Percentiles rank a stretch among this genome's conserved stretches.
Conservation (phyloP, 1,140 invertebrate species). For the Anoplophora glabripennis region DNA sequence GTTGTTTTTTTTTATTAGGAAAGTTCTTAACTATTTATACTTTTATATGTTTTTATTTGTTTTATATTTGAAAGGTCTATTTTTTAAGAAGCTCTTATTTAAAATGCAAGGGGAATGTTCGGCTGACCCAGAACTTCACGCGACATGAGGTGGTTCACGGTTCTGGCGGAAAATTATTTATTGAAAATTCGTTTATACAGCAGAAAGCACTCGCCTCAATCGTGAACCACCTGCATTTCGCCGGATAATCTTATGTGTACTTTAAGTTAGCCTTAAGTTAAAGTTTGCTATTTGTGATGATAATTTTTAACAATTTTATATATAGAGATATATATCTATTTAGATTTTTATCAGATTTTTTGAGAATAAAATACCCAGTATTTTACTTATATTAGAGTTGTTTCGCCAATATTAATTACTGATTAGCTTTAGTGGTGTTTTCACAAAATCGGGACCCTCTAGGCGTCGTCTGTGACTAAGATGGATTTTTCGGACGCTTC, state of each 20-base stretch:
- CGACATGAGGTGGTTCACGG: no score
- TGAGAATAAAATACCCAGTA: slow-evolving; percentile 33
- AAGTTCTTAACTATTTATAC: no score
- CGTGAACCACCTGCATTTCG: no score
- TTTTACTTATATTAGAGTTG: slow-evolving; percentile 28
- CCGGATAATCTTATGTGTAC: no score
- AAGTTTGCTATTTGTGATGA: slow-evolving; percentile 45
- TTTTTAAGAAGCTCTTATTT: not conserved
- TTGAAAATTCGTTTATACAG: no score
- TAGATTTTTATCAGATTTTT: slow-evolving; percentile 31
- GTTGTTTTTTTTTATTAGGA: no score
- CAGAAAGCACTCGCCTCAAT: no score
- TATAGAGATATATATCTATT: slow-evolving; percentile 32
- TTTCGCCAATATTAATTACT: slow-evolving; percentile 9
- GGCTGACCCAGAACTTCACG: no score
- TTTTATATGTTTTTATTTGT: no score
- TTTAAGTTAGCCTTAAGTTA: no score
- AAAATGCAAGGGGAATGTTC: no score
- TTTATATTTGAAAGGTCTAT: not conserved
- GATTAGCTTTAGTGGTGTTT: slow-evolving; percentile 23
- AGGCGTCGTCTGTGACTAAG: slow-evolving; percentile 1
- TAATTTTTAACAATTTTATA: slow-evolving; percentile 42
- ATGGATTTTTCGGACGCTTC: not conserved
- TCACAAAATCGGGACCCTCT: slow-evolving; percentile 17
- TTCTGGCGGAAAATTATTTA: no score